A percentile compares a stretch with the other conserved stretches of the same genome.
phyloP scores from a whole-genome alignment of 1,140 invertebrate genomes.

The Drosophila kikkawai region DNA sequence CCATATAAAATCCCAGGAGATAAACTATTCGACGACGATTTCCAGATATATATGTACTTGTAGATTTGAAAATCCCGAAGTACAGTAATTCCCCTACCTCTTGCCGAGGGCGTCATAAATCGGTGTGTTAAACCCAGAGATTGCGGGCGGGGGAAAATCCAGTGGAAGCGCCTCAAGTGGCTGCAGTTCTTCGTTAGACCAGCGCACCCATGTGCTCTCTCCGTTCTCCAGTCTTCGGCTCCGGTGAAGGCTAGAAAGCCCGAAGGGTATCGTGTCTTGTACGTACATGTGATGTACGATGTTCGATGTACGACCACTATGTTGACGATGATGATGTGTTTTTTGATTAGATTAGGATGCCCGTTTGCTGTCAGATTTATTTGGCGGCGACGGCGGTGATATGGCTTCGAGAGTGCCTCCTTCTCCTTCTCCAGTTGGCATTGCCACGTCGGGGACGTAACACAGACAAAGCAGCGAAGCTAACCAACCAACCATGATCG shows the following conservation, averaged over 20 bases:
- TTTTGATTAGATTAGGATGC: constrained; percentile 59
- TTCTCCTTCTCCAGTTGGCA: constrained; percentile 30
- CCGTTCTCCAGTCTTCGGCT: constrained; percentile 4
- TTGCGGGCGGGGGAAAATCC: constrained; percentile 23
- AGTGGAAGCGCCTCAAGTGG: constrained; percentile 2
- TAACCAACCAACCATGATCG: constrained; percentile 10
- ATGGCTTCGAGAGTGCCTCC: constrained; percentile 5
- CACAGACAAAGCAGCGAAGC: not conserved
- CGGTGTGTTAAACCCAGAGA: constrained; percentile 39
- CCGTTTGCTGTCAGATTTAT: constrained; percentile 38
- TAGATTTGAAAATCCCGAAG: not conserved
- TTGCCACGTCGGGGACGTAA: constrained; percentile 38
- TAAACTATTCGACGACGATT: not conserved
- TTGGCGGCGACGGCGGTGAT: constrained; percentile 10
- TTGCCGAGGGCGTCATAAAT: constrained; percentile 19
- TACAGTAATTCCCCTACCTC: not conserved
- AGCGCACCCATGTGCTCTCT: not conserved
- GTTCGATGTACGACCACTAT: not conserved
- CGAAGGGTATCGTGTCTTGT: constrained; percentile 6
- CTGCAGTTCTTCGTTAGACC: constrained; percentile 11
- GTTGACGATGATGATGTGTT: not conserved
- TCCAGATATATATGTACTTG: not conserved
- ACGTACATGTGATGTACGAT: constrained; percentile 8
- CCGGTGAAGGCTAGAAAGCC: not conserved
- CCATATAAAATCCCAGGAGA: not conserved